A percentile compares a stretch with the other conserved stretches of the same genome.
Evolutionary conservation across 1,140 invertebrate genomes (phyloP).

Genomic region (Linepithema humile): DNA sequence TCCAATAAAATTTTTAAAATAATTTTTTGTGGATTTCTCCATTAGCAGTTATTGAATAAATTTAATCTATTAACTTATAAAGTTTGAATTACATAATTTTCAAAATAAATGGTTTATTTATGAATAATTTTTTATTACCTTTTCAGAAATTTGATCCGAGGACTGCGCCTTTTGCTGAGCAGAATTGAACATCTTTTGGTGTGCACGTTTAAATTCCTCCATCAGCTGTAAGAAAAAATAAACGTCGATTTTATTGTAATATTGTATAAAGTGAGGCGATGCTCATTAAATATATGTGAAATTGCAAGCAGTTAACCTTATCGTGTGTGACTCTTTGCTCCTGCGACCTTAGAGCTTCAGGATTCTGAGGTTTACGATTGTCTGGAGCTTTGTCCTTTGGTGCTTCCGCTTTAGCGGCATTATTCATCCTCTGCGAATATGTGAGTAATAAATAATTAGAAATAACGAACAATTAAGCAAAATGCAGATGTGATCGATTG

Average conservation of each 20-base stretch:
- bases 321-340: conserved; percentile 82
- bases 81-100: not conserved
- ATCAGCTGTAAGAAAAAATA: conserved; percentile 86
- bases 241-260: not conserved
- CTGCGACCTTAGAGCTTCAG: conserved; percentile 75
- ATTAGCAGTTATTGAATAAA: not conserved
- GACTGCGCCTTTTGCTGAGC: conserved; percentile 75
- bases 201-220: conserved; percentile 94
- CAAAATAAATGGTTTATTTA: not conserved
- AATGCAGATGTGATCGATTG: not conserved
- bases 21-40: not conserved
- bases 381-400: conserved; percentile 72
- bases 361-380: conserved; percentile 73
- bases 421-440: conserved; percentile 75
- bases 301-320: conserved; percentile 74
- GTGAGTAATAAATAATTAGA: not conserved
- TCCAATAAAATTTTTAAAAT: not conserved
- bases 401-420: conserved; percentile 68
- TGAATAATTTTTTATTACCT: conserved; percentile 70
- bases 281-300: not conserved
- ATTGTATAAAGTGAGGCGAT: not conserved
- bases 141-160: conserved; percentile 69
- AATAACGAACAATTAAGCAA: not conserved
- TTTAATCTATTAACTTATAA: not conserved
- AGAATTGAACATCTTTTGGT: conserved; percentile 92